Percentiles rank a stretch among this genome's conserved stretches.
These are phyloP conservation scores for Clytia hemisphaerica DNA, from an alignment of 30 jellyfish, hydroid and myxozoan genomes.

Conservation along the genomic window DNA sequence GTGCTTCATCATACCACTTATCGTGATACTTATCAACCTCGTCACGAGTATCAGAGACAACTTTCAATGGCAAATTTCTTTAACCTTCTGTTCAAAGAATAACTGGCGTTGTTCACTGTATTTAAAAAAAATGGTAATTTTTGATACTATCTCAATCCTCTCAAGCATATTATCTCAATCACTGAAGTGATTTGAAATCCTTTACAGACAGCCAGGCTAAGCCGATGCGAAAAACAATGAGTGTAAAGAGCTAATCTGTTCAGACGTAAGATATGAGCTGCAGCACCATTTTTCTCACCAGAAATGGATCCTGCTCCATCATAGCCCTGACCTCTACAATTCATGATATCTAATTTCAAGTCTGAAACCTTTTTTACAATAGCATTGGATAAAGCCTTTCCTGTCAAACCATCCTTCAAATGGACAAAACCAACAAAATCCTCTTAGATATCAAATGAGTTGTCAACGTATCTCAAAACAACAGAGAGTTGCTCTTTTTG, in stretches of 20 bases:
- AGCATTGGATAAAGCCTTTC: not conserved
- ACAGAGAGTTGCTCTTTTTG: too few relatives aligned
- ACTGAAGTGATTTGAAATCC: not conserved
- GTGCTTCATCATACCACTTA: not conserved
- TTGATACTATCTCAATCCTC: too few relatives aligned
- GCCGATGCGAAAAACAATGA: not conserved
- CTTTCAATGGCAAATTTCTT: too few relatives aligned
- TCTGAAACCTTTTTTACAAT: not conserved
- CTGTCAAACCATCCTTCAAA: not conserved
- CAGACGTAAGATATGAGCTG: not conserved
- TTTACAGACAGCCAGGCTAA: not conserved
- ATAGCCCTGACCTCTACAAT: conserved; percentile 3
- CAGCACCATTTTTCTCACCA: not conserved
- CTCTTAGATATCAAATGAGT: not conserved
- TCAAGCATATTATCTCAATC: too few relatives aligned
- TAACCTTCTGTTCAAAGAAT: not conserved
- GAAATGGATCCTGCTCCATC: not conserved
- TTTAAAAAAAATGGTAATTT: too few relatives aligned
- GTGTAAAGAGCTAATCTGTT: not conserved
- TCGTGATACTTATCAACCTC: conserved; percentile 10
- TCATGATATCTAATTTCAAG: too few relatives aligned
- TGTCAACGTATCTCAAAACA: not conserved
- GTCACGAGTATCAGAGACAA: too few relatives aligned
- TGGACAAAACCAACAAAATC: not conserved
- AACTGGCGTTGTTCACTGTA: not conserved